Evolutionary conservation across 2,888 invertebrate genomes (phyloP), one percentile per base, ranked within the genome.

Genomic region (Tachina lurida): DNA sequence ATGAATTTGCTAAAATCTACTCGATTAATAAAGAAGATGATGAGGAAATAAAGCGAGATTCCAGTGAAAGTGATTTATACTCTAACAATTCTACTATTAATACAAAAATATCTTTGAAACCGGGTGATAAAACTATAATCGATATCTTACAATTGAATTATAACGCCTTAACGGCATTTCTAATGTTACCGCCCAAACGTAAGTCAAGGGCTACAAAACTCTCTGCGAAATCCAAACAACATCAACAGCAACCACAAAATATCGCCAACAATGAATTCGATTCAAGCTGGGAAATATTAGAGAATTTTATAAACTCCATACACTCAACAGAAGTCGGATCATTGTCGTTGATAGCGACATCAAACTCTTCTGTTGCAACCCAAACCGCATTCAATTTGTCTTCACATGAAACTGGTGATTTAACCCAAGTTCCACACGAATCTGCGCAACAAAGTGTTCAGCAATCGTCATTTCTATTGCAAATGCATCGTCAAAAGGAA

Each of bases 141-240:
- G 92, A 91, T 87, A 91, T 91, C 87, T 88, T 91, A 43, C 90
- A 88, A 83, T 80, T 91, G 0, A 91, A 91, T 88, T 91, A 89
- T 76, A 91, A 92, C 88, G 89, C 91, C 0, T 87, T 93, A 17
- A 89, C 89, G 83, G 91, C 91, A 87, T 92, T 91, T 88, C 88
- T 93, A 76, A 89, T 91, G 89, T 84, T 91, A 43, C 83, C 54
- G 19, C 78, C 75, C 39, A 79, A 73, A 22, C 60, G 47, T n/a
- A 77, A 71, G 54, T 12, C n/a, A 47, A 81, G 62, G 70, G 52
- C 75, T 60, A 15, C 65, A 10, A 81, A 80, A 84, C 60, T 60
- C 31, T 56, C 75, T 13, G 43, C 45, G 1, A 65, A 84, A 10
- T 84, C 74, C 15, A 75, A 75, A 17, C 73, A 74, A 17, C 19